A percentile compares a stretch with the other conserved stretches of the same genome.
Evolutionary conservation across 2,888 invertebrate genomes (phyloP).

Genomic region (Quadroppia sp.): DNA sequence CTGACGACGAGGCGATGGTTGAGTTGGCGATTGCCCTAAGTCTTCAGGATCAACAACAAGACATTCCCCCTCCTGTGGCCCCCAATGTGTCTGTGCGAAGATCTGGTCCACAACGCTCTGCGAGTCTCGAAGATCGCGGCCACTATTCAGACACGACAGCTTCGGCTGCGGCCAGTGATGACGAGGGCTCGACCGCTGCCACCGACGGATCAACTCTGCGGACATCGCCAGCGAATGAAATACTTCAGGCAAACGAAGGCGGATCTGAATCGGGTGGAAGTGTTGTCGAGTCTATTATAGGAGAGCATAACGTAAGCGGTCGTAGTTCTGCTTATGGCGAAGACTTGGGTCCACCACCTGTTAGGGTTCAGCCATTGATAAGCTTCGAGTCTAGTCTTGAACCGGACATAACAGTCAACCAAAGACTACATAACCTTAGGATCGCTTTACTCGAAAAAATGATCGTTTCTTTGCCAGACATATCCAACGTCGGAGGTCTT

Average conservation of each 20-base stretch:
- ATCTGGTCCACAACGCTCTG: slow-evolving; percentile 45
- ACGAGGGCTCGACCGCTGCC: slow-evolving; percentile 90
- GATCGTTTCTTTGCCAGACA: slow-evolving; percentile 69
- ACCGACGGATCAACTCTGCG: slow-evolving; percentile 89
- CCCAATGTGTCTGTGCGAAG: slow-evolving; percentile 19
- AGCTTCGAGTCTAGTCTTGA: slow-evolving; percentile 12
- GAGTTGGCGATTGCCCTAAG: slow-evolving; percentile 93
- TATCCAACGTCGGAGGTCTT: slow-evolving; percentile 73
- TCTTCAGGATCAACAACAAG: slow-evolving; percentile 60
- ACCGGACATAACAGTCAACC: slow-evolving; percentile 6
- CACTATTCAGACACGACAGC: slow-evolving; percentile 76
- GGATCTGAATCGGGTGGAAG: slow-evolving; percentile 88
- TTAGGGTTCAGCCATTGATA: slow-evolving; percentile 3
- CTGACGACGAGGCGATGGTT: slow-evolving; percentile 94
- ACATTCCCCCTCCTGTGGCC: slow-evolving; percentile 55
- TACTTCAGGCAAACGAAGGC: slow-evolving; percentile 55
- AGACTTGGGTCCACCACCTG: slow-evolving; percentile 7
- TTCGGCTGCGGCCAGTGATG: slow-evolving; percentile 84
- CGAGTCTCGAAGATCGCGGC: slow-evolving; percentile 57
- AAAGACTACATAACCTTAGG: slow-evolving; percentile 55
- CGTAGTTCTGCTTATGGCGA: slow-evolving; percentile 87
- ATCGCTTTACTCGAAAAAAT: slow-evolving; percentile 69
- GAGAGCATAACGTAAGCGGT: slow-evolving; percentile 75
- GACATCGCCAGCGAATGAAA: slow-evolving; percentile 69
- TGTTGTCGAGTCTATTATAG: slow-evolving; percentile 79